Evolutionary conservation across 1,140 invertebrate genomes (phyloP), one percentile per base, ranked within the genome.

Genomic region (Sitobion miscanthi): DNA sequence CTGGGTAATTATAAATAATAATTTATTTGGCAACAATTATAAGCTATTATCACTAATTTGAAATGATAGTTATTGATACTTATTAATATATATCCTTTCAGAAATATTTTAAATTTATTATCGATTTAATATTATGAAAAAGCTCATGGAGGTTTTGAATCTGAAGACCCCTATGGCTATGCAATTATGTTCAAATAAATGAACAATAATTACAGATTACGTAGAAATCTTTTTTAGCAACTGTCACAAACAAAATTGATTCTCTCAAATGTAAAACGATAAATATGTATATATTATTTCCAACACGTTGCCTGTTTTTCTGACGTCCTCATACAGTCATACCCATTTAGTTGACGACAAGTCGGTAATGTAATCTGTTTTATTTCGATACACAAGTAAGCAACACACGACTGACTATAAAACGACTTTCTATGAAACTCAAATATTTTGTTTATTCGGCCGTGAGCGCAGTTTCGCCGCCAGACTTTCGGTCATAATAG

Each of bases 341-440:
- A 17, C n/a, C 14, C 14, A 77, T 77, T 77, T 35, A 77, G 62
- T 35, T 35, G 62, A n/a, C 17, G 62, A 77, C 62, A 77, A 77
- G 62, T 45, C 83, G 23, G 83, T 30, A 86, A 86, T 25, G 9
- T 47, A 45, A 45, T 86, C 83, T 45, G 21, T 86, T 88, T 52
- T 52, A 52, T 52, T 88, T 88, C 2, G 47, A 52, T 49, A 52
- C 47, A n/a, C 86, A 52, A 35, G 87, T 38, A 21, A 54, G 49
- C 49, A 47, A 86, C 85, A 35, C 47, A 35, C 87, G 35, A 20
- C 86, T 47, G 86, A 87, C 85, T 45, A 87, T 87, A 45, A 87
- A 87, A 87, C 85, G 85, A 89, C 87, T 89, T 89, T 89, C 87
- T 89, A 89, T 52, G 49, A 89, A 89, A 89, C 87, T 54, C 87